phyloP scores from a whole-genome alignment of 2,888 invertebrate species.

The Metacarcinus magister region DNA sequence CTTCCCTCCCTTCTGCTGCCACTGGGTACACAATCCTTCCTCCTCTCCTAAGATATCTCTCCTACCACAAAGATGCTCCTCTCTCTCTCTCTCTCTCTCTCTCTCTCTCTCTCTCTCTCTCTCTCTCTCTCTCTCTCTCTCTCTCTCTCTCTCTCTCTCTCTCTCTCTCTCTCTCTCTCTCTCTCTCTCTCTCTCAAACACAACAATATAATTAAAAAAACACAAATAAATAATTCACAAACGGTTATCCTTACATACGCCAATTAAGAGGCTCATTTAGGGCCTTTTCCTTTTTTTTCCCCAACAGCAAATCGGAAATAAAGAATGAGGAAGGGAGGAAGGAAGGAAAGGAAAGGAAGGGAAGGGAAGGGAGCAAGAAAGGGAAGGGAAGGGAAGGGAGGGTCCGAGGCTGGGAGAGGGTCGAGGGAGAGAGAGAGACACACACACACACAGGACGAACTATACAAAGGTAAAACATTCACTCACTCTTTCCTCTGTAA shows the following conservation, averaged over 20 bases:
- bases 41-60: neutral
- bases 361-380: neutral
- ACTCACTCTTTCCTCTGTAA: slow-evolving; percentile 68
- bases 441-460: neutral
- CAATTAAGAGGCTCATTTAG: slow-evolving; percentile 10
- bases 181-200: neutral
- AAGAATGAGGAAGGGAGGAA: neutral
- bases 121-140: slow-evolving; percentile 23
- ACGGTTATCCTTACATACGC: neutral
- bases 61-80: slow-evolving; percentile 12
- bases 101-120: slow-evolving; percentile 47
- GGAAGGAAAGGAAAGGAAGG: neutral
- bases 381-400: neutral
- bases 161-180: slow-evolving; percentile 52
- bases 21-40: neutral
- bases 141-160: slow-evolving; percentile 52
- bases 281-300: neutral
- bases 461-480: slow-evolving; percentile 38
- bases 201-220: neutral
- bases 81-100: slow-evolving; percentile 30
- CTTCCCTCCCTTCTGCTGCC: neutral
- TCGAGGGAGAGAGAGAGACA: neutral
- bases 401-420: neutral
- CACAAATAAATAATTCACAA: neutral
- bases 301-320: neutral